These are phyloP conservation scores for Tokudaia muenninki DNA, from an alignment of 2,797 vertebrate genomes.

Conservation along the genomic window DNA sequence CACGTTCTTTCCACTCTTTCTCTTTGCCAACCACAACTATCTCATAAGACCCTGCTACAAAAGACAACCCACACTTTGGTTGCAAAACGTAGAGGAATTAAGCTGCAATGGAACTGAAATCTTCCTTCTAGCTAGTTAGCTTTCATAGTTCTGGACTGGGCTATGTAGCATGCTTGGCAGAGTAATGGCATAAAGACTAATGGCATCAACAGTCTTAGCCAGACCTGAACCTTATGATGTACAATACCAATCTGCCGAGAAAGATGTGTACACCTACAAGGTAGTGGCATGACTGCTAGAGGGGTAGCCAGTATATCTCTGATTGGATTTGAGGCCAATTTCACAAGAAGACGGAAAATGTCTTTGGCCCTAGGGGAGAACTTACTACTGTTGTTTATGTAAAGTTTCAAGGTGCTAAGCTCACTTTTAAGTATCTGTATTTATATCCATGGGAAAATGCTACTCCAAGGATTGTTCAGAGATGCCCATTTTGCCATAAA, in stretches of 20 bases:
- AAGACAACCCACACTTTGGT: background rate
- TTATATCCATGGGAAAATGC: background rate
- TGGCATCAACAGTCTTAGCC: background rate
- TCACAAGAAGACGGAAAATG: background rate
- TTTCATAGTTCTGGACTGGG: background rate
- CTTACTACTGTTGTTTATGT: background rate
- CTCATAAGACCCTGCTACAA: background rate
- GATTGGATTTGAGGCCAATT: background rate
- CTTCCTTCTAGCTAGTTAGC: background rate
- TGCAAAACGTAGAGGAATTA: background rate
- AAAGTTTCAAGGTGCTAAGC: background rate
- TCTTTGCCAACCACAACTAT: background rate
- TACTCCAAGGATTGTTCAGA: background rate
- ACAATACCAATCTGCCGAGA: no score
- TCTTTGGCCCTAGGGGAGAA: background rate
- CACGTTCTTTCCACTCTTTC: background rate
- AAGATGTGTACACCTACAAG: background rate
- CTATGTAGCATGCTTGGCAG: background rate
- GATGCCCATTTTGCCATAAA: background rate
- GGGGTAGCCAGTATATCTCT: background rate
- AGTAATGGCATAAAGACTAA: background rate
- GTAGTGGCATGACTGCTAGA: background rate
- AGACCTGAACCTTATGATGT: background rate
- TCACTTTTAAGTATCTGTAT: background rate
- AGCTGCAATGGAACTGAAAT: background rate